Evolutionary conservation across 2,113 vertebrate genomes (phyloP).

Genomic region (Columbina picui): DNA sequence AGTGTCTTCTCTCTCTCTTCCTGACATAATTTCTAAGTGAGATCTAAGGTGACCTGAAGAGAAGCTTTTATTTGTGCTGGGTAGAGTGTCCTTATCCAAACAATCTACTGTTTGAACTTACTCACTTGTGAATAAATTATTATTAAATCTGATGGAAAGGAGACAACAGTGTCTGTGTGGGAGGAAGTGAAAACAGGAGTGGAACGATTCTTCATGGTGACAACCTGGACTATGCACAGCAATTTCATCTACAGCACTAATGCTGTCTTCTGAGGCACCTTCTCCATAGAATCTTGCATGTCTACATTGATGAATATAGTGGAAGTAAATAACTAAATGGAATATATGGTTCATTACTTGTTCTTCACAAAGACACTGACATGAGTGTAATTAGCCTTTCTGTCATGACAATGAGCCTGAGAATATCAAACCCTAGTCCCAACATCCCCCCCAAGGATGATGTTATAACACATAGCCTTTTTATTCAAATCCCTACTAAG

Average conservation of each 20-base stretch:
- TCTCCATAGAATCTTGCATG: background rate
- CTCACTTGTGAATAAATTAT: background rate
- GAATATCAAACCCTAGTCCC: background rate
- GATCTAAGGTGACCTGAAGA: background rate
- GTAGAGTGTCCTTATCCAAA: background rate
- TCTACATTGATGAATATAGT: background rate
- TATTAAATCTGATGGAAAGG: background rate
- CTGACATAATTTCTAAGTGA: background rate
- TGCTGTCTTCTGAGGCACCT: background rate
- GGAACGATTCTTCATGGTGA: background rate
- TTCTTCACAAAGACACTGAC: background rate
- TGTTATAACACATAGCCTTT: background rate
- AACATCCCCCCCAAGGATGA: background rate
- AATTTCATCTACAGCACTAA: background rate
- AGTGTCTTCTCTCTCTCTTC: background rate
- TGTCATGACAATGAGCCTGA: background rate
- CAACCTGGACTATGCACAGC: background rate
- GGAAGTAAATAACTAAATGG: background rate
- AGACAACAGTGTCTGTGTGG: background rate
- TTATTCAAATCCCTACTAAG: background rate
- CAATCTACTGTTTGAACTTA: background rate
- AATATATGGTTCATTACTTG: background rate
- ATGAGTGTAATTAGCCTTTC: background rate
- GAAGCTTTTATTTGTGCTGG: background rate
- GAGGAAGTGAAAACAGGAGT: background rate